Percentiles rank a stretch among this genome's conserved stretches.
Evolutionary conservation across 2,113 vertebrate species (phyloP).

Genomic region (Monopterus albus): DNA sequence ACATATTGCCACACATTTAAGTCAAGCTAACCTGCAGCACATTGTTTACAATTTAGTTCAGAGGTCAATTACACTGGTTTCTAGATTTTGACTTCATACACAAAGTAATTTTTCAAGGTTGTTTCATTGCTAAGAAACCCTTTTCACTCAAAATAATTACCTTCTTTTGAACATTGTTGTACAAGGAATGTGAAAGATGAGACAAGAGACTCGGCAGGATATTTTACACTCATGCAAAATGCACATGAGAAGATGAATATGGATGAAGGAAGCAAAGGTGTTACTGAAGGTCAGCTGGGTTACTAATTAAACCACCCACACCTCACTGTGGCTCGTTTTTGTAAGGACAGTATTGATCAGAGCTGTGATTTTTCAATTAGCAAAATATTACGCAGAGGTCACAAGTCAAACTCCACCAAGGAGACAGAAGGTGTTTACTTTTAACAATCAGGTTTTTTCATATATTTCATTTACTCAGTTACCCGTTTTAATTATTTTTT

Average conservation of each 20-base stretch:
- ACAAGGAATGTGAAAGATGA: not conserved
- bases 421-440: not conserved
- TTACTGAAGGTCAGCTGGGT: no score
- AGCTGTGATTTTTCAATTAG: not conserved
- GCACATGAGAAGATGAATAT: conserved; percentile 48
- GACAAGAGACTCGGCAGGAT: not conserved
- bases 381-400: not conserved
- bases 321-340: no score
- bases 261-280: conserved; percentile 49
- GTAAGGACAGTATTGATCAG: no score
- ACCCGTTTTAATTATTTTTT: not conserved
- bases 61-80: not conserved
- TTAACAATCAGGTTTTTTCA: no score
- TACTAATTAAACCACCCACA: no score
- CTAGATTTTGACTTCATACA: not conserved
- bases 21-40: not conserved
- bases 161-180: no score
- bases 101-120: not conserved
- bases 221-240: not conserved
- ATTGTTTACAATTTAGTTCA: conserved; percentile 2
- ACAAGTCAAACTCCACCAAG: not conserved
- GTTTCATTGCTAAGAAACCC: not conserved
- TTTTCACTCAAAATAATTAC: not conserved
- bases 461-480: no score
- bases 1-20: conserved; percentile 1